phyloP scores from a whole-genome alignment of 30 jellyfish, hydroid and myxozoan species.

The Sanderia malayensis region DNA sequence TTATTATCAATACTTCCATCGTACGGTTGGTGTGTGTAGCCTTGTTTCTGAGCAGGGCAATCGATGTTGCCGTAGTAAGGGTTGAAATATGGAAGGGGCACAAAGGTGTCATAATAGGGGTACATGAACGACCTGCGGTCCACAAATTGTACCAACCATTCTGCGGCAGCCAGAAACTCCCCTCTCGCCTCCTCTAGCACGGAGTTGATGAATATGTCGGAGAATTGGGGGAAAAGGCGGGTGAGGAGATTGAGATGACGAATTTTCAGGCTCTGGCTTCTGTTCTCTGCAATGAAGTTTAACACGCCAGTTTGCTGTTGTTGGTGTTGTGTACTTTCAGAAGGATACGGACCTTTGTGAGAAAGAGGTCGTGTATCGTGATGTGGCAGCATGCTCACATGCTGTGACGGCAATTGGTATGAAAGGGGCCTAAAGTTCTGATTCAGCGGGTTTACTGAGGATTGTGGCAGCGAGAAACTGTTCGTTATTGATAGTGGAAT shows the following conservation, averaged over 20 bases:
- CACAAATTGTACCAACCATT: constrained; percentile 60
- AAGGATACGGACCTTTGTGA: constrained; percentile 34
- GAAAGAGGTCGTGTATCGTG: constrained; percentile 5
- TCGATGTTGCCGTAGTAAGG: constrained; percentile 24
- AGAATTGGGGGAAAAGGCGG: constrained; percentile 52
- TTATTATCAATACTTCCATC: neutral
- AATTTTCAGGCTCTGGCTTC: constrained; percentile 33
- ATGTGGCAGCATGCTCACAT: neutral
- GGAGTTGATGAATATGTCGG: constrained; percentile 54
- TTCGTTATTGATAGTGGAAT: too few species aligned
- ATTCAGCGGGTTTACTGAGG: neutral
- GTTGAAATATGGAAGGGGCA: constrained; percentile 20
- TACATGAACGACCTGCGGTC: constrained; percentile 63
- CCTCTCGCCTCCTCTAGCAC: constrained; percentile 57
- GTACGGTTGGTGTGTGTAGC: constrained; percentile 7
- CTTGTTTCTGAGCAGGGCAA: constrained; percentile 11
- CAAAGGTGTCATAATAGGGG: constrained; percentile 49
- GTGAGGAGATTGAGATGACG: constrained; percentile 29
- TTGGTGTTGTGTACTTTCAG: neutral
- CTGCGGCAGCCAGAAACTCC: constrained; percentile 60
- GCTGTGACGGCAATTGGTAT: neutral
- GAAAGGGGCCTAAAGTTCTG: neutral
- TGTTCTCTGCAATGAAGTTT: constrained; percentile 37
- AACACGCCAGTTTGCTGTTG: neutral
- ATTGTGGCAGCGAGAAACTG: neutral